These are phyloP conservation scores for Dicranocentrus wangi DNA, from an alignment of 2,888 invertebrate genomes.

Conservation along the genomic window DNA sequence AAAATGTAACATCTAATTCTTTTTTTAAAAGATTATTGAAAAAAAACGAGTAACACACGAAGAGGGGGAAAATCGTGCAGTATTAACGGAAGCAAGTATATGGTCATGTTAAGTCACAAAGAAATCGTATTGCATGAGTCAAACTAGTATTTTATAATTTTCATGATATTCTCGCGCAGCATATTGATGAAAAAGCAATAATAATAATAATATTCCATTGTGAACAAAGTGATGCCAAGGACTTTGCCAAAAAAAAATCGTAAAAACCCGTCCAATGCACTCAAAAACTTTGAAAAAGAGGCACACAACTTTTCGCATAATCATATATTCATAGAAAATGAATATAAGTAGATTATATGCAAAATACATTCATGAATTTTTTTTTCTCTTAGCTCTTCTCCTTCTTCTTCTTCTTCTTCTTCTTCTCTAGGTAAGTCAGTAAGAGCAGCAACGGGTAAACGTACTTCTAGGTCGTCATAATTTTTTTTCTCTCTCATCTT, in stretches of 20 bases:
- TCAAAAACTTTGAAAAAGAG: slow-evolving; percentile 4
- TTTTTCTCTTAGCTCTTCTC: background rate
- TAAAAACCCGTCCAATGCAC: slow-evolving; percentile 33
- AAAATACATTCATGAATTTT: slow-evolving; percentile 1
- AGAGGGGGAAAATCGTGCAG: background rate
- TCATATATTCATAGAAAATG: background rate
- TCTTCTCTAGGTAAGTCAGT: slow-evolving; percentile 46
- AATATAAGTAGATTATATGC: slow-evolving; percentile 4
- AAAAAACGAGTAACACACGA: slow-evolving; percentile 9
- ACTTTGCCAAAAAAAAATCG: slow-evolving; percentile 26
- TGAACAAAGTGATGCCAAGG: slow-evolving; percentile 16
- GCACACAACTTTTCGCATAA: background rate
- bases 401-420: background rate
- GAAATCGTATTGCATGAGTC: background rate
- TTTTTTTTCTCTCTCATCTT: too few relatives aligned
- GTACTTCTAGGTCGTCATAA: slow-evolving; percentile 63
- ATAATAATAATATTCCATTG: too few relatives aligned
- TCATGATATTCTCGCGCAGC: too few relatives aligned
- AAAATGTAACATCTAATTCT: background rate
- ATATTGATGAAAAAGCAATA: slow-evolving; percentile 33
- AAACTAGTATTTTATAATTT: slow-evolving; percentile 13
- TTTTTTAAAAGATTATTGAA: background rate
- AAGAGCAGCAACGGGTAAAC: slow-evolving; percentile 58
- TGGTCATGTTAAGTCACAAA: slow-evolving; percentile 19
- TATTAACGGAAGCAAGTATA: slow-evolving; percentile 44